Evolutionary conservation across 2,888 invertebrate genomes (phyloP).

Genomic region (Coleophora flavipennella): DNA sequence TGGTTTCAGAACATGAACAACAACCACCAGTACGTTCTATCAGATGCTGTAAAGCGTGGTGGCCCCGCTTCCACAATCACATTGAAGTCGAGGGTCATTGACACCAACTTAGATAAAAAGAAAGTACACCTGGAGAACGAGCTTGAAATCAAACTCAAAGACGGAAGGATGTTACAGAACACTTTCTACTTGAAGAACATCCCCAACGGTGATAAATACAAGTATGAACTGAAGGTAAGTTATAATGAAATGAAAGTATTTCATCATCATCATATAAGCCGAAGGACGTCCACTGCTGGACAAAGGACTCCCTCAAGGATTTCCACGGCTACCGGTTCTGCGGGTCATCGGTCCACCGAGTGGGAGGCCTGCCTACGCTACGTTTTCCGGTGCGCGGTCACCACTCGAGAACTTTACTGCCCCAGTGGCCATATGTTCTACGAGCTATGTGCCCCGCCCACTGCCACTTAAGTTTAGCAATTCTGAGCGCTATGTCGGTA

Average conservation of each 20-base stretch:
- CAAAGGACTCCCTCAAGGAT: no score
- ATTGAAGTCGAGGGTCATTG: constrained; percentile 42
- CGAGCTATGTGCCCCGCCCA: no score
- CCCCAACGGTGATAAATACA: constrained; percentile 35
- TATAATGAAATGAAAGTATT: neutral
- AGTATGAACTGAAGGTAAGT: constrained; percentile 46
- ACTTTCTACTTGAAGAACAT: constrained; percentile 37
- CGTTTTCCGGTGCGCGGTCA: no score
- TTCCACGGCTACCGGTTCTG: no score
- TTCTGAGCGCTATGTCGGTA: no score
- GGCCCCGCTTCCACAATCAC: constrained; percentile 40
- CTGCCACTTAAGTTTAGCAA: no score
- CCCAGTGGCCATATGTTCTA: no score
- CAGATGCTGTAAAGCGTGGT: constrained; percentile 50
- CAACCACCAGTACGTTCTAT: constrained; percentile 32
- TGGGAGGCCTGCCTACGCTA: no score
- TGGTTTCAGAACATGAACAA: constrained; percentile 30
- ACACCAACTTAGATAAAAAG: constrained; percentile 39
- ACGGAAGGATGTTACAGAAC: constrained; percentile 45
- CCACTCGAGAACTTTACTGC: no score
- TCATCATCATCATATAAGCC: no score
- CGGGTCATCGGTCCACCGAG: no score
- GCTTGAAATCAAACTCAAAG: constrained; percentile 40
- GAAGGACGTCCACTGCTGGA: no score
- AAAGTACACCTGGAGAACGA: constrained; percentile 45